A percentile compares a stretch with the other conserved stretches of the same genome.
phyloP scores from a whole-genome alignment of 2,113 vertebrate species.

The Rhinolophus sinicus region DNA sequence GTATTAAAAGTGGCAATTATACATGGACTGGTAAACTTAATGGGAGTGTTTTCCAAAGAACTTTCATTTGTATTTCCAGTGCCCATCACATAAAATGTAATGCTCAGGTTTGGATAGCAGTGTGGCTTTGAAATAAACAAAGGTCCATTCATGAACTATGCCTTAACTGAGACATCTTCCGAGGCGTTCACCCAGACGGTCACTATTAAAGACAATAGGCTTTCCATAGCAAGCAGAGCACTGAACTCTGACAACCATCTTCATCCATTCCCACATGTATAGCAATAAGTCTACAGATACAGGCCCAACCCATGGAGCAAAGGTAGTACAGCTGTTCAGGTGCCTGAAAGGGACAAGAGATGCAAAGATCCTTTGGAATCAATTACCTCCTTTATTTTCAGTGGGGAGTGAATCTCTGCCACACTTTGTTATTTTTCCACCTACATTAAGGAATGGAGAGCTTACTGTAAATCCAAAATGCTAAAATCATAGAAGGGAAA shows the following conservation, averaged over 20 bases:
- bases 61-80: conserved; percentile 53
- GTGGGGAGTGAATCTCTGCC: background rate
- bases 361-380: background rate
- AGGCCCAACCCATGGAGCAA: background rate
- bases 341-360: background rate
- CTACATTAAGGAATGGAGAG: conserved; percentile 11
- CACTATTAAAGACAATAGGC: conserved; percentile 58
- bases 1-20: conserved; percentile 36
- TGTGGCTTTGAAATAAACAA: conserved; percentile 57
- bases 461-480: conserved; percentile 9
- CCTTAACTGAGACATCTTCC: conserved; percentile 53
- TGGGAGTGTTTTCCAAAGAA: conserved; percentile 32
- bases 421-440: background rate
- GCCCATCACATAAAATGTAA: conserved; percentile 47
- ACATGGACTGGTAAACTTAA: conserved; percentile 22
- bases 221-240: conserved; percentile 44
- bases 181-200: conserved; percentile 26
- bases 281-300: background rate
- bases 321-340: background rate
- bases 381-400: background rate
- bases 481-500: conserved; percentile 44
- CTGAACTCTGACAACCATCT: conserved; percentile 24
- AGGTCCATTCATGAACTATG: conserved; percentile 48
- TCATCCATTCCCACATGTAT: background rate
- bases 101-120: conserved; percentile 34